Conservation (phyloP, 2,797 vertebrate genomes). For the Adelosebastes latens region DNA sequence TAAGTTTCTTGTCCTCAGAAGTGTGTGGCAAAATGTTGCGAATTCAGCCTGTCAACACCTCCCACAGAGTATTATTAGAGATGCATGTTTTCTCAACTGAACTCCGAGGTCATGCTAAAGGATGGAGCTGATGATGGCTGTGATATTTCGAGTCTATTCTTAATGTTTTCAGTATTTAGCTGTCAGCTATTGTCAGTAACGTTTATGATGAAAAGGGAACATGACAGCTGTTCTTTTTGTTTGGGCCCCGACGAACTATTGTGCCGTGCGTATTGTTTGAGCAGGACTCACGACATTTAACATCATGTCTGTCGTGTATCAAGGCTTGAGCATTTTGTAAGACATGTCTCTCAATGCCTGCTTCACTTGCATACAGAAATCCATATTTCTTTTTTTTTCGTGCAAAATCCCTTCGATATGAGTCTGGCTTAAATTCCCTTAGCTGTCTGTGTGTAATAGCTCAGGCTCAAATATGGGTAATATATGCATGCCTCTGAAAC, state of each 20-base stretch:
- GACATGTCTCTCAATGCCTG: conserved; percentile 15
- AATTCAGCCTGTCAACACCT: conserved; percentile 18
- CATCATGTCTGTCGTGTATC: conserved; percentile 23
- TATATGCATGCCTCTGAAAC: conserved; percentile 78
- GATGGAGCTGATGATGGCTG: conserved; percentile 12
- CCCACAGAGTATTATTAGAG: conserved; percentile 11
- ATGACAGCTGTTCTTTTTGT: conserved; percentile 42
- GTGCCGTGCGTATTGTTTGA: conserved; percentile 31
- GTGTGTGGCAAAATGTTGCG: conserved; percentile 13
- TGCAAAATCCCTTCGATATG: conserved; percentile 42
- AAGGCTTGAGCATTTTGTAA: conserved; percentile 13
- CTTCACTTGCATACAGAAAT: conserved; percentile 40
- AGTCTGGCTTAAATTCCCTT: conserved; percentile 54
- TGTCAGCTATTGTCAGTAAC: conserved; percentile 37
- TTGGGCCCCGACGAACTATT: conserved; percentile 29
- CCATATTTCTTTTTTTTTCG: conserved; percentile 27
- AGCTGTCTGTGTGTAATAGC: conserved; percentile 67
- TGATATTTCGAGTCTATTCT: conserved; percentile 35
- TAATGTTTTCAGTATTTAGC: conserved; percentile 33
- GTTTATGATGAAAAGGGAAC: conserved; percentile 29
- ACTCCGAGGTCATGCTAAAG: conserved; percentile 8
- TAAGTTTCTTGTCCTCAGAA: conserved; percentile 1
- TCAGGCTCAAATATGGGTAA: conserved; percentile 64
- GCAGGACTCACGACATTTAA: conserved; percentile 35
- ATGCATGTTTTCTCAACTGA: neutral